Evolutionary conservation across 2,113 vertebrate genomes (phyloP).

Genomic region (Caranx ignobilis): DNA sequence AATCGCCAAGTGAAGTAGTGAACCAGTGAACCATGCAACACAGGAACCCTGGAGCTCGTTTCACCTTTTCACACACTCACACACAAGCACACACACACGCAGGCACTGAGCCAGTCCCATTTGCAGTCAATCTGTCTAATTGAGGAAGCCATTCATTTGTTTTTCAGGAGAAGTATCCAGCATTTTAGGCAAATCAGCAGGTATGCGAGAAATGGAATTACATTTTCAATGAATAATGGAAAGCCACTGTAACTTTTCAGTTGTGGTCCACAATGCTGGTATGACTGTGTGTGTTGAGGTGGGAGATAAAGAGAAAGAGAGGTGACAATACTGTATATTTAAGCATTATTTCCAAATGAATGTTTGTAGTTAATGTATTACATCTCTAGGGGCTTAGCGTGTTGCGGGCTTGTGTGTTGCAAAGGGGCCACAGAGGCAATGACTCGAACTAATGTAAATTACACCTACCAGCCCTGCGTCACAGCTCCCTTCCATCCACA

Average conservation of each 20-base stretch:
- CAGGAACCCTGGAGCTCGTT: slow-evolving; percentile 1
- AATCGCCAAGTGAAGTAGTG: not conserved
- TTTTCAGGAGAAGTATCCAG: slow-evolving; percentile 33
- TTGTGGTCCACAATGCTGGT: slow-evolving; percentile 16
- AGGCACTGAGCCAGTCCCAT: slow-evolving; percentile 20
- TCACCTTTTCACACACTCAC: slow-evolving; percentile 14
- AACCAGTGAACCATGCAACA: not conserved
- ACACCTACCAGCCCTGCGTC: slow-evolving; percentile 66
- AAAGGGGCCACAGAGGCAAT: slow-evolving; percentile 55
- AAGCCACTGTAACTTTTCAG: slow-evolving; percentile 45
- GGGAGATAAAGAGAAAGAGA: not conserved
- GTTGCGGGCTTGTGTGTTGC: slow-evolving; percentile 13
- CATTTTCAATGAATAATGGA: slow-evolving; percentile 50
- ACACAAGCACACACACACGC: not conserved
- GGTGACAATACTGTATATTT: slow-evolving; percentile 17
- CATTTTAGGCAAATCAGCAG: slow-evolving; percentile 58
- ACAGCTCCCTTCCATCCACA: slow-evolving; percentile 56
- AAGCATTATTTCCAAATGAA: slow-evolving; percentile 47
- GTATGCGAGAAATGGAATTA: slow-evolving; percentile 48
- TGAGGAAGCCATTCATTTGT: slow-evolving; percentile 33
- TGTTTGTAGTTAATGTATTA: slow-evolving; percentile 49
- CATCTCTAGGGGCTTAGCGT: slow-evolving; percentile 25
- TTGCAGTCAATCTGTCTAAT: slow-evolving; percentile 41
- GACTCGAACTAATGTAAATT: slow-evolving; percentile 79
- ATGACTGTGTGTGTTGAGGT: not conserved